Evolutionary conservation across 2,888 invertebrate species (phyloP).

Genomic region (Iselma pallidipennis): DNA sequence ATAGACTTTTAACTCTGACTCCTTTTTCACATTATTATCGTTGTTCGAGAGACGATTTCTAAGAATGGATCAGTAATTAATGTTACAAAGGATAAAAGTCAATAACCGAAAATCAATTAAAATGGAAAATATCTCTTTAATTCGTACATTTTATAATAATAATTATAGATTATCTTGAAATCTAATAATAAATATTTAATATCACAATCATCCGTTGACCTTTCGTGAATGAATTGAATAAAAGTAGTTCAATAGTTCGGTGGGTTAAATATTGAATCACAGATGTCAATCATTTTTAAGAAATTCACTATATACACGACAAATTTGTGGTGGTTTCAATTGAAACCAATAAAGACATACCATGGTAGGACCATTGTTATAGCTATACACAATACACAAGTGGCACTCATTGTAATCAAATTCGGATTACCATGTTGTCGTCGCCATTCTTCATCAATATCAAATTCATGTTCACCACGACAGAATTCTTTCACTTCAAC

Average conservation of each 20-base stretch:
- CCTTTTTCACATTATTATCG: neutral
- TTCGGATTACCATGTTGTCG: slow-evolving; percentile 36
- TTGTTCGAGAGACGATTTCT: slow-evolving; percentile 3
- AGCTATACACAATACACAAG: slow-evolving; percentile 58
- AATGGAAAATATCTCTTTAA: neutral
- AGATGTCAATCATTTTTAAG: slow-evolving; percentile 8
- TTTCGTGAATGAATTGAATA: slow-evolving; percentile 2
- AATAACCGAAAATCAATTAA: neutral
- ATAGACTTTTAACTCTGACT: neutral
- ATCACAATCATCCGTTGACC: slow-evolving; percentile 21
- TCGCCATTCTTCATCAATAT: slow-evolving; percentile 48
- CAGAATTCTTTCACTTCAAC: slow-evolving; percentile 61
- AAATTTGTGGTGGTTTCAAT: slow-evolving; percentile 21
- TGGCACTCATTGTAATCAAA: slow-evolving; percentile 57
- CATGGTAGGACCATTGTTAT: slow-evolving; percentile 60
- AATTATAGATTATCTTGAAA: neutral
- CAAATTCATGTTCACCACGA: slow-evolving; percentile 56
- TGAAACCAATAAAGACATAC: slow-evolving; percentile 54
- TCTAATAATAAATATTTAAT: slow-evolving; percentile 22
- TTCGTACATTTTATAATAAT: neutral
- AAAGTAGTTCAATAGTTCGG: slow-evolving; percentile 15
- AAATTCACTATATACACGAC: slow-evolving; percentile 16
- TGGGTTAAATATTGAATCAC: slow-evolving; percentile 18
- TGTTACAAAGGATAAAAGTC: neutral
- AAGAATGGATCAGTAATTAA: neutral